A percentile compares a stretch with the other conserved stretches of the same genome.
Conservation (phyloP, 2,797 vertebrate genomes). For the Coreius guichenoti region DNA sequence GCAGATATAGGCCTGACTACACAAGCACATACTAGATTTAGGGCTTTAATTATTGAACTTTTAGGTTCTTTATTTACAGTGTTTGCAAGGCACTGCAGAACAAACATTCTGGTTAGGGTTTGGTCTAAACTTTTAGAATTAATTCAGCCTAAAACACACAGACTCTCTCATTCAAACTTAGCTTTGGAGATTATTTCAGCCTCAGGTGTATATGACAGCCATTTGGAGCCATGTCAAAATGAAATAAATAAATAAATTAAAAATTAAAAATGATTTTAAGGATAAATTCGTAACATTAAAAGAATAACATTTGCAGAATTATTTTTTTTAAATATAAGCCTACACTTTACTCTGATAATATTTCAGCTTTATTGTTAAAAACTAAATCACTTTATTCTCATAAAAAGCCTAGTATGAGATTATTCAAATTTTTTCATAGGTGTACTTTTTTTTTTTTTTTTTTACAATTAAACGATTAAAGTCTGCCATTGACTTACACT, state of each 20-base stretch:
- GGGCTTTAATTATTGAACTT: slow-evolving; percentile 24
- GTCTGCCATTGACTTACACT: not conserved
- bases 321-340: not conserved
- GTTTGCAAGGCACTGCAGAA: not conserved
- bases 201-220: not conserved
- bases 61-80: slow-evolving; percentile 19
- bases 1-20: slow-evolving; percentile 14
- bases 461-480: no score
- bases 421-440: not conserved
- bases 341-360: not conserved
- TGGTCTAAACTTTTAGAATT: not conserved
- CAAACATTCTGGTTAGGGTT: not conserved
- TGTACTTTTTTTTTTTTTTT: not conserved
- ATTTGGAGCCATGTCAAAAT: not conserved
- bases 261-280: not conserved
- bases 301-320: not conserved
- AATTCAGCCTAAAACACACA: not conserved
- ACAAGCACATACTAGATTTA: slow-evolving; percentile 12
- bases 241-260: not conserved
- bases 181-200: not conserved
- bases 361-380: not conserved
- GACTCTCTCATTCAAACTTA: not conserved
- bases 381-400: not conserved
- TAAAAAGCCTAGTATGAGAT: not conserved
- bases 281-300: not conserved